Conservation (phyloP, 1,140 invertebrate genomes). For the Subanguina moxae region DNA sequence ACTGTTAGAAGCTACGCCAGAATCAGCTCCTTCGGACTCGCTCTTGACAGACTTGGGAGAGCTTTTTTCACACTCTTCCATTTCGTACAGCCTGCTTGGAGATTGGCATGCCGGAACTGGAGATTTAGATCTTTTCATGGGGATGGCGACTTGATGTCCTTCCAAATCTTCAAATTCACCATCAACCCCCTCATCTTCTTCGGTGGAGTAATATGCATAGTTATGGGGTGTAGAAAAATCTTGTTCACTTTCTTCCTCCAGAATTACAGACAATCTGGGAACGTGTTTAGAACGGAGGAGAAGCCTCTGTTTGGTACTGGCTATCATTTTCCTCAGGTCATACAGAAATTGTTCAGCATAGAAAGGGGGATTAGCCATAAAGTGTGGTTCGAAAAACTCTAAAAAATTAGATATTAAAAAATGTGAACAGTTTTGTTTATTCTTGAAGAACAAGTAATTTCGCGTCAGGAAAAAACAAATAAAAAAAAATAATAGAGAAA, state of each 20-base stretch:
- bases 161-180: neutral
- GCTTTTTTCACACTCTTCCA: neutral
- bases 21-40: neutral
- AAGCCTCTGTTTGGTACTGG: constrained; percentile 43
- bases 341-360: constrained; percentile 52
- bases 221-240: neutral
- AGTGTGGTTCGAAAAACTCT: constrained; percentile 51
- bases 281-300: constrained; percentile 29
- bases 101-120: neutral
- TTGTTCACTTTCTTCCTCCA: constrained; percentile 23
- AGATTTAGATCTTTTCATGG: neutral
- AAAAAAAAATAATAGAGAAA: no score
- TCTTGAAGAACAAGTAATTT: no score
- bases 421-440: no score
- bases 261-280: constrained; percentile 16
- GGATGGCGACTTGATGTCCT: neutral
- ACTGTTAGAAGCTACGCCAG: neutral
- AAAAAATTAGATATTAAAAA: constrained; percentile 22
- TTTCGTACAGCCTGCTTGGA: neutral
- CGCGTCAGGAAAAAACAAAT: no score
- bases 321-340: constrained; percentile 50
- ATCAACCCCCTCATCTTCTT: neutral
- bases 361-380: constrained; percentile 43
- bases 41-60: neutral
- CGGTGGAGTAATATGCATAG: neutral